Evolutionary conservation across 2,113 vertebrate species (phyloP), one percentile per base, ranked within the genome.

Genomic region (Tachycineta bicolor): DNA sequence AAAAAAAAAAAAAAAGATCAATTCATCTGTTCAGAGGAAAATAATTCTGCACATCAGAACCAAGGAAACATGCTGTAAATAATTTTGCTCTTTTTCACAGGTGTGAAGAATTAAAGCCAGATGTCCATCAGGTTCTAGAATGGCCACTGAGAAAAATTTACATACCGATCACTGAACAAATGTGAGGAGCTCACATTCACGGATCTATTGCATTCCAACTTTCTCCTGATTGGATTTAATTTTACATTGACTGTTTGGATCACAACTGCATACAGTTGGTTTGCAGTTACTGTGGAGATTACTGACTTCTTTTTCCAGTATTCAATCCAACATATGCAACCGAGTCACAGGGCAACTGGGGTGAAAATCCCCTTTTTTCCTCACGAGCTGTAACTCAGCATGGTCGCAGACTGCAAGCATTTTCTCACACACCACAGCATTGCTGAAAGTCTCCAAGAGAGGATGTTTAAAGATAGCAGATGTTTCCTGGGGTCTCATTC

Each of bases 251-350:
- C 56, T 93, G 87, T 96, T 96, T 97, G 89, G 95, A 93, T 94
- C 92, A 95, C 89, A 97, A 97, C 94, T 97, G 97, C 76, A 95
- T 46, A 96, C 89, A 95, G 96, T 82, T 92, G 97, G 89, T 89
- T 90, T 96, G 96, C 86, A 96, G 95, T 92, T 96, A 96, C 96
- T 97, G 97, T 89, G 93, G 88, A 98, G 94, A 94, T 96, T 90
- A 95, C 69, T 94, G 96, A 96, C 95, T 97, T 98, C 97, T 97
- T 97, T 97, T 94, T 96, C 97, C 97, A 96, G 90, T 91, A 96
- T 92, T 96, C 92, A 98, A 97, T 98, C 97, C 98, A 92, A 96
- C 97, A 97, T 81, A 97, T 87, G 93, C 97, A 96, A 97, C 96
- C 2, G 93, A 98, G 98, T 98, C 98, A 97, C 93, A 96, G 95